Conservation (phyloP, 2,888 invertebrate species). For the Plusia festucae region DNA sequence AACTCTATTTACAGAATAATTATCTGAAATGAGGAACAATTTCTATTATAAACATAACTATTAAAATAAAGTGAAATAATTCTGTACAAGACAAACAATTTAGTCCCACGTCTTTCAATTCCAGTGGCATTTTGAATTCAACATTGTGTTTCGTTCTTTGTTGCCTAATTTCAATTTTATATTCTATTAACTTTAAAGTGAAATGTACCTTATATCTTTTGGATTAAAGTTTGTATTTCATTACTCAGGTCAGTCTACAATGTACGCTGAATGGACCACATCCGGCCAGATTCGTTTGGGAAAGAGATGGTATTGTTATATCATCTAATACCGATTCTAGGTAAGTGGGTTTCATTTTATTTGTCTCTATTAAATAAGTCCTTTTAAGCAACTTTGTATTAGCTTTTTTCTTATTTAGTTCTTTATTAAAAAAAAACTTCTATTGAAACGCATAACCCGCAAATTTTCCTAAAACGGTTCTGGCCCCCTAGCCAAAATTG, state of each 20-base stretch:
- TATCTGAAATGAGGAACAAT: background rate
- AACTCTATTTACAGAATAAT: background rate
- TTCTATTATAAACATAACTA: conserved; percentile 10
- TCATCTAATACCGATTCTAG: conserved; percentile 86
- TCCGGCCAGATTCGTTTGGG: conserved; percentile 84
- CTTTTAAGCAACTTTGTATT: no score
- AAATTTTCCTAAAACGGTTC: no score
- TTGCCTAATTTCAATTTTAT: conserved; percentile 54
- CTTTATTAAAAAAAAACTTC: no score
- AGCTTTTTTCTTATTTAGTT: no score
- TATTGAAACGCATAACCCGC: no score
- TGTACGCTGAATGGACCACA: conserved; percentile 83
- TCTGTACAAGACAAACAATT: conserved; percentile 36
- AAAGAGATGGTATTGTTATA: conserved; percentile 82
- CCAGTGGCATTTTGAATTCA: conserved; percentile 56
- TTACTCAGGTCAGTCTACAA: conserved; percentile 77
- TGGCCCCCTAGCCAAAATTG: no score
- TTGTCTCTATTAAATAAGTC: background rate
- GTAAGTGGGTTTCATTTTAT: conserved; percentile 59
- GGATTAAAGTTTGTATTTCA: conserved; percentile 46
- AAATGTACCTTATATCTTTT: conserved; percentile 28
- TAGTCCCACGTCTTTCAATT: conserved; percentile 44
- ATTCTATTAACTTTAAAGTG: background rate
- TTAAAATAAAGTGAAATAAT: conserved; percentile 32
- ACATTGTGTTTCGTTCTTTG: conserved; percentile 56